phyloP scores from a whole-genome alignment of 2,888 invertebrate genomes.

The Philopedon plagiatum region DNA sequence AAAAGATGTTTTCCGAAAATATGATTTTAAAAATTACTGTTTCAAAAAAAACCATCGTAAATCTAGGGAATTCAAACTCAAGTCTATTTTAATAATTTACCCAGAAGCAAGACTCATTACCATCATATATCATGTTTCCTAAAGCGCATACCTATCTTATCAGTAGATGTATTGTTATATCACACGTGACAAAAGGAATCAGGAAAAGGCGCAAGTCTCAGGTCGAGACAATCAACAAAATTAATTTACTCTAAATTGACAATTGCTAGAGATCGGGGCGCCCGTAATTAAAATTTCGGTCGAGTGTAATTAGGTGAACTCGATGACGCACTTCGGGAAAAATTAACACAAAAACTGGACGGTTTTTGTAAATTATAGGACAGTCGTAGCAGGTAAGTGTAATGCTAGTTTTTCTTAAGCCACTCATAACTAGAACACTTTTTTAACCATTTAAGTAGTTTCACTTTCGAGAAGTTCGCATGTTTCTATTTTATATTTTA shows the following conservation, averaged over 20 bases:
- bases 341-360: neutral
- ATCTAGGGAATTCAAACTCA: no score
- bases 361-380: neutral
- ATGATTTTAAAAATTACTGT: no score
- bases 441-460: no score
- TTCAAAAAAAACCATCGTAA: no score
- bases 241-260: slow-evolving; percentile 44
- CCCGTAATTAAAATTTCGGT: slow-evolving; percentile 25
- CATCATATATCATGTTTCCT: no score
- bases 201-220: slow-evolving; percentile 32
- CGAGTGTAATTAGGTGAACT: slow-evolving; percentile 5
- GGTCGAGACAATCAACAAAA: slow-evolving; percentile 38
- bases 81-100: neutral
- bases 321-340: neutral
- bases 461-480: neutral
- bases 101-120: neutral
- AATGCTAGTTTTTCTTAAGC: neutral
- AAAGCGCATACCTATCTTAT: slow-evolving; percentile 28
- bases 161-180: slow-evolving; percentile 13
- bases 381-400: slow-evolving; percentile 3
- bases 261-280: slow-evolving; percentile 25
- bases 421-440: no score
- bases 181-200: slow-evolving; percentile 22
- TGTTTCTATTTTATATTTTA: no score
- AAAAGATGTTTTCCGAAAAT: no score